Evolutionary conservation across 2,888 invertebrate species (phyloP).

Genomic region (Cepaea hortensis): DNA sequence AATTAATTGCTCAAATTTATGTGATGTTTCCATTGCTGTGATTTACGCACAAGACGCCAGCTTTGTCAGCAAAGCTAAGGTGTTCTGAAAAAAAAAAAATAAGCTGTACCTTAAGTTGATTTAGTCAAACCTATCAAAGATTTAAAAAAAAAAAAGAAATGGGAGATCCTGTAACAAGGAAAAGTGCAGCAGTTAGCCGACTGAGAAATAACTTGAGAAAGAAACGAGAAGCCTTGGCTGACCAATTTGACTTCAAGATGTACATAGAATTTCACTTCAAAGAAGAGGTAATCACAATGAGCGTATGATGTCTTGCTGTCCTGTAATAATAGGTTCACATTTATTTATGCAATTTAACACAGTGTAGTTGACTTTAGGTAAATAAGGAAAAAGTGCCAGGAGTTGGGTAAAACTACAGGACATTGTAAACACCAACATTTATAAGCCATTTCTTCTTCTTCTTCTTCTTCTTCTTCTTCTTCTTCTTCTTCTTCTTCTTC

Average conservation of each 20-base stretch:
- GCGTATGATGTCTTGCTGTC: background rate
- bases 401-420: no score
- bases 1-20: conserved; percentile 45
- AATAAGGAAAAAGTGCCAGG: no score
- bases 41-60: background rate
- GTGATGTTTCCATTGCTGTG: conserved; percentile 33
- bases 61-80: background rate
- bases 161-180: conserved; percentile 69
- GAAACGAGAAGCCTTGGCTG: conserved; percentile 74
- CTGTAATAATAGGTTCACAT: background rate
- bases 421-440: no score
- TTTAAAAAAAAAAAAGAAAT: conserved; percentile 46
- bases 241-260: conserved; percentile 76
- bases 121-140: conserved; percentile 1
- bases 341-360: background rate
- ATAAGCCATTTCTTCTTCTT: no score
- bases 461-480: no score
- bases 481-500: no score
- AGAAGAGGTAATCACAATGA: conserved; percentile 66
- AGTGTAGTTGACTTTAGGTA: no score
- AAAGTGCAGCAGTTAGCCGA: conserved; percentile 67
- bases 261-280: conserved; percentile 75
- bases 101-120: conserved; percentile 4
- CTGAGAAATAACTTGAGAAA: conserved; percentile 71
- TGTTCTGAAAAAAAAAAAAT: background rate